Percentiles rank a stretch among this genome's conserved stretches.
Conservation (phyloP, 2,888 invertebrate species). For the Caenorhabditis sp. region DNA sequence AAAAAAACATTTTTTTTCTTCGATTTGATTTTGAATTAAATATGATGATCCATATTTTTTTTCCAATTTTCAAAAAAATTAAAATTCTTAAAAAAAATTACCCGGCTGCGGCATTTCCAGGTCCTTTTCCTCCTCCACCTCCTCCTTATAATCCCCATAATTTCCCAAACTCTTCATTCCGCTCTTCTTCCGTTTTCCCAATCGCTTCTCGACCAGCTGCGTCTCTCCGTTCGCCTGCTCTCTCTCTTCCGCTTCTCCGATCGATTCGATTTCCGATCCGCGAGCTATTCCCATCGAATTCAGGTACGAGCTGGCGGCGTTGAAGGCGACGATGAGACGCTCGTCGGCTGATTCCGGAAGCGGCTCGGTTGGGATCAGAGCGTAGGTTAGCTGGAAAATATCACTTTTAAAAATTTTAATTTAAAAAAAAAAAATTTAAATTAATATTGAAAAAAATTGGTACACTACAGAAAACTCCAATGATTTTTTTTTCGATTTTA, state of each 20-base stretch:
- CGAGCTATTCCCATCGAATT: conserved; percentile 31
- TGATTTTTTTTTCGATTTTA: too few species aligned
- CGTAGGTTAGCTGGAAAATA: conserved; percentile 34
- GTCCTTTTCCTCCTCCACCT: neutral
- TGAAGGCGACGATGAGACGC: conserved; percentile 48
- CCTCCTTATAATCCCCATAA: neutral
- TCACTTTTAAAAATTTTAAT: neutral
- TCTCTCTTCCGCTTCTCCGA: conserved; percentile 18
- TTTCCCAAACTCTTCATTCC: conserved; percentile 5
- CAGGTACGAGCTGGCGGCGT: conserved; percentile 42
- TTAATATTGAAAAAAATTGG: neutral
- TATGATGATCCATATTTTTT: too few species aligned
- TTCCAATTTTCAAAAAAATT: too few species aligned
- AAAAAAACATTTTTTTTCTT: too few species aligned
- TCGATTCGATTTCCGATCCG: conserved; percentile 21
- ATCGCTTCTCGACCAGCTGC: neutral
- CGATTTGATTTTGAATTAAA: too few species aligned
- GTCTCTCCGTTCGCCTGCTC: conserved; percentile 1
- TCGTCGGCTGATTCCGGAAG: conserved; percentile 51
- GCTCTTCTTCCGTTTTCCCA: conserved; percentile 4
- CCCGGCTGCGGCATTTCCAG: neutral
- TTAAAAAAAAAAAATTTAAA: neutral
- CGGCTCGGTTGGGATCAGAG: conserved; percentile 21
- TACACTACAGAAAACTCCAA: too few species aligned
- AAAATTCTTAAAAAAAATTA: too few species aligned